Percentiles rank a stretch among this genome's conserved stretches.
Evolutionary conservation across 2,797 vertebrate species (phyloP).

Genomic region (Pantherophis vulpinus): DNA sequence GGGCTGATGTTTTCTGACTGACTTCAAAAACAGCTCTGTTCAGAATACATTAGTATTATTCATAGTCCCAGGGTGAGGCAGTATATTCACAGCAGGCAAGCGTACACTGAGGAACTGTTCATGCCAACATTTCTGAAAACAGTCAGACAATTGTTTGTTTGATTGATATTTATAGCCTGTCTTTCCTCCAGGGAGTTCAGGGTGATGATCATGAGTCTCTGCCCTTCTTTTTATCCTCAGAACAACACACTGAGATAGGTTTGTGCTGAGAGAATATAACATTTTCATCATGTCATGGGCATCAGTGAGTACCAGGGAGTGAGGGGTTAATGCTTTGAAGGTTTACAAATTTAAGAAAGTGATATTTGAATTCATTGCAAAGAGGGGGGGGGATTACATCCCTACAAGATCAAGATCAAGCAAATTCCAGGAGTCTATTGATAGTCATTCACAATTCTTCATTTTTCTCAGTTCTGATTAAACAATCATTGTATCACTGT

Average conservation of each 20-base stretch:
- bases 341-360: background rate
- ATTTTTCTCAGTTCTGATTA: background rate
- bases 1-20: background rate
- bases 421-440: background rate
- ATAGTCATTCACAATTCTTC: background rate
- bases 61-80: background rate
- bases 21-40: background rate
- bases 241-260: background rate
- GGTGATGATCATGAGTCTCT: background rate
- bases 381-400: background rate
- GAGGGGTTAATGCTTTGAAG: background rate
- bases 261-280: background rate
- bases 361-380: background rate
- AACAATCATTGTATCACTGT: background rate
- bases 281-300: background rate
- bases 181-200: background rate
- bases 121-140: background rate
- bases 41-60: background rate
- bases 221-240: background rate
- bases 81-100: background rate
- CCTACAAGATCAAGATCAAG: background rate
- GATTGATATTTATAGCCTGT: background rate
- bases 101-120: background rate
- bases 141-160: background rate
- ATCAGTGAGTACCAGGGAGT: background rate